Base-by-base conservation (phyloP, 2,888 invertebrate genomes). In the Plutella xylostella region DNA sequence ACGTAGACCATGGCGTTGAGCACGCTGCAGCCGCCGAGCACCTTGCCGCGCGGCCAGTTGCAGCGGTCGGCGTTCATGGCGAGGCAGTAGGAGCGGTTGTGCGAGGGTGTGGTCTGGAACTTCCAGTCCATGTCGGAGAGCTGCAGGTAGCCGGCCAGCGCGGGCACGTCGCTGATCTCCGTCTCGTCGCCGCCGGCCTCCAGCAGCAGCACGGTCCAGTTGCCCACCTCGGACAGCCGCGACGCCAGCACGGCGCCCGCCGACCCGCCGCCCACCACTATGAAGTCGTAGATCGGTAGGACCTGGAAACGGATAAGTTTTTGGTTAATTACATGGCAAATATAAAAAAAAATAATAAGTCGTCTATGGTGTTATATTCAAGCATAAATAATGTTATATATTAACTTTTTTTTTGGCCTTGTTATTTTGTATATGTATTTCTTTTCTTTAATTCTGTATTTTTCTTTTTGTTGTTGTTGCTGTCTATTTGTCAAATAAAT, bases 1-100 rank as follows among this genome's bases (percentile, higher is more conserved):
- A 94, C 90, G 75, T 97, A 97, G 28, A 96, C 88, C 96, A 97
- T 96, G 12, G 93, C 93, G 68, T 96, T 96, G 1, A 96, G 86
- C 1, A 94, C 93, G 58, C 93, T 93, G 45, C 91, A 89, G 12
- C 97, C 96, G 19, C 96, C 96, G 18, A 96, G 86, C 15, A 92
- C 95, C 70, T 94, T 96, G 43, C 97, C 97, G 51, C 97, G 86
- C 2, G 95, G 94, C 95, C 94, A 95, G 73, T 93, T 93, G 71
- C 94, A 95, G 49, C 93, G 86, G 67, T 93, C 93, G 0, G 92
- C 93, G 52, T 90, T 88, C 94, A 95, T 94, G 6, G 92, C 94
- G 50, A 92, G 87, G 61, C 95, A 95, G 70, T 93, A 94, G n/a
- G 90, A 88, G 39, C 91, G 89, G 53, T 90, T 89, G 28, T 86